Percentiles rank a stretch among this genome's conserved stretches.
phyloP scores from a whole-genome alignment of 1,140 invertebrate genomes.

The Acyrthosiphon pisum region DNA sequence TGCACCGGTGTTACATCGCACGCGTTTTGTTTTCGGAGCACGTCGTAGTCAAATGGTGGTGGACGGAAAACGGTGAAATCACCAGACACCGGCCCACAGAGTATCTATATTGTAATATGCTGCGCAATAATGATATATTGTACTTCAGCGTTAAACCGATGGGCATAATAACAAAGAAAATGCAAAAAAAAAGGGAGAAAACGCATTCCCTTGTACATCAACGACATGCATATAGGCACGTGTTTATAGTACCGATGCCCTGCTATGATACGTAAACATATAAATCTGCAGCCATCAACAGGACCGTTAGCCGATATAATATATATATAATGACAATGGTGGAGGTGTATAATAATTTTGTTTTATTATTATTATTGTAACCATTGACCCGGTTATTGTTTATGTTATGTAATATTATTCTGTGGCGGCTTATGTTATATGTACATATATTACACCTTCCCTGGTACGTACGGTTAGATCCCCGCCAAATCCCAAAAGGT shows the following conservation, averaged over 20 bases:
- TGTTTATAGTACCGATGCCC: slow-evolving; percentile 7
- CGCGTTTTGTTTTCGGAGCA: background rate
- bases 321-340: too few relatives aligned
- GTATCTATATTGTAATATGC: background rate
- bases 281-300: slow-evolving; percentile 1
- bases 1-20: background rate
- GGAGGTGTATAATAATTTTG: background rate
- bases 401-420: background rate
- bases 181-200: background rate
- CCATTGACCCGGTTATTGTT: background rate
- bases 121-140: background rate
- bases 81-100: background rate
- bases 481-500: background rate
- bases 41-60: background rate
- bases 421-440: background rate
- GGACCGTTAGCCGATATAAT: too few relatives aligned
- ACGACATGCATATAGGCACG: background rate
- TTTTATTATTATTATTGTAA: slow-evolving; percentile 10
- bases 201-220: background rate
- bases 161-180: background rate
- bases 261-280: background rate
- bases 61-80: background rate
- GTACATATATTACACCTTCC: background rate
- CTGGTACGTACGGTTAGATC: background rate
- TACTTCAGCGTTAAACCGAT: background rate